Evolutionary conservation across 2,113 vertebrate species (phyloP).

Genomic region (Terrapene triunguis): DNA sequence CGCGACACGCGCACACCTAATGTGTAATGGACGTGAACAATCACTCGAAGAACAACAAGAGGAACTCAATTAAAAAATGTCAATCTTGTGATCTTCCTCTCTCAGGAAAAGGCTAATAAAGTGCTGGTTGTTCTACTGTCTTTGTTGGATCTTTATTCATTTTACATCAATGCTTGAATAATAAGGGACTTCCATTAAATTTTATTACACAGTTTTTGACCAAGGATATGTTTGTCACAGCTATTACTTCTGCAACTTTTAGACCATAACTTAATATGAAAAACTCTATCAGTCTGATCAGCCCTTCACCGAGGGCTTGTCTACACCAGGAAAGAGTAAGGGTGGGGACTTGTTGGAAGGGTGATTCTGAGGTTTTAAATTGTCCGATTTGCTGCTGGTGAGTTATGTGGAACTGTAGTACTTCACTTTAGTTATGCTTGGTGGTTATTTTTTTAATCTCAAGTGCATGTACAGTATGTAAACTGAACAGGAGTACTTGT

Average conservation of each 20-base stretch:
- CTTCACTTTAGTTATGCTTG: neutral
- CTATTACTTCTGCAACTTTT: too few relatives aligned
- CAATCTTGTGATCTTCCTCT: rapidly evolving
- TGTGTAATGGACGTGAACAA: too few relatives aligned
- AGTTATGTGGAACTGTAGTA: neutral
- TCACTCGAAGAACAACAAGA: neutral
- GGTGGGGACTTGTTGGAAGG: too few relatives aligned
- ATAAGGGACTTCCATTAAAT: neutral
- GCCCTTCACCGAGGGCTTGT: rapidly evolving
- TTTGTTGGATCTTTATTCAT: rapidly evolving
- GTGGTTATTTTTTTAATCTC: neutral
- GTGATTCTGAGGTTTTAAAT: neutral
- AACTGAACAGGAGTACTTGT: too few relatives aligned
- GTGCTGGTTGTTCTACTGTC: neutral
- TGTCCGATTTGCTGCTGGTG: neutral
- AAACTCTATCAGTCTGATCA: neutral
- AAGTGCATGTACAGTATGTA: neutral
- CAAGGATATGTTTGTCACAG: neutral
- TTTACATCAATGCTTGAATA: neutral
- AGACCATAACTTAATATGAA: too few relatives aligned
- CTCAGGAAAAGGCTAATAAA: neutral
- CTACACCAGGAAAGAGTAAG: rapidly evolving
- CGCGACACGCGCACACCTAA: too few relatives aligned
- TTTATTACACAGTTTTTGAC: neutral
- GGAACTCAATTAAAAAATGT: neutral